Base-by-base conservation (phyloP, 2,888 invertebrate species). In the Apamea epomidion region DNA sequence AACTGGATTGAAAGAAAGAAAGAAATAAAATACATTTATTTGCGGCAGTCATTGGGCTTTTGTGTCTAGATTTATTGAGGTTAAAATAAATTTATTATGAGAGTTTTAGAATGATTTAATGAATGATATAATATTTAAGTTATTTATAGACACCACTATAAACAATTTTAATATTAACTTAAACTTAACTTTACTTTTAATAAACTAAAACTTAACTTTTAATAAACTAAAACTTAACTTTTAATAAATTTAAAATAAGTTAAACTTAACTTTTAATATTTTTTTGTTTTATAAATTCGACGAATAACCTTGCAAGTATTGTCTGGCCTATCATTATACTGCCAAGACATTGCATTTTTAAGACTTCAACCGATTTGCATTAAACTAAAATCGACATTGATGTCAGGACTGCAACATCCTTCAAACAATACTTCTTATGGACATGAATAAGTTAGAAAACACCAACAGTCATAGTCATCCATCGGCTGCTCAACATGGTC, bases 1-100 rank as follows among this genome's bases (percentile, higher is more conserved):
- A 37, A n/a, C 16, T 25, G 65, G 48, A 48, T 82, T 48, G 32
- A 64, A n/a, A n/a, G n/a, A n/a, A n/a, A n/a, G n/a, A n/a, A n/a
- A n/a, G n/a, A n/a, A n/a, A n/a, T n/a, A n/a, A n/a, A n/a, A n/a
- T n/a, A n/a, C n/a, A n/a, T n/a, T n/a, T n/a, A n/a, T n/a, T n/a
- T n/a, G n/a, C n/a, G n/a, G n/a, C n/a, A n/a, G 70, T 71, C 77
- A 45, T 65, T 70, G 58, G 45, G 29, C 21, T 5, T 25, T 3
- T 58, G 18, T 58, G 45, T 64, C 42, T 54, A 37, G 16, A 67
- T 65, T 60, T 51, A 18, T 64, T 37, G 4, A 62, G 10, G 60
- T 42, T 51, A 6, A 69, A 73, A 37, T 1, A 29, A 67, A 79
- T 65, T 21, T 29, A 12, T 29, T 73, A 32, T 16, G 42, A n/a